Evolutionary conservation across 2,888 invertebrate species (phyloP).

Genomic region (Frankliniella fusca): DNA sequence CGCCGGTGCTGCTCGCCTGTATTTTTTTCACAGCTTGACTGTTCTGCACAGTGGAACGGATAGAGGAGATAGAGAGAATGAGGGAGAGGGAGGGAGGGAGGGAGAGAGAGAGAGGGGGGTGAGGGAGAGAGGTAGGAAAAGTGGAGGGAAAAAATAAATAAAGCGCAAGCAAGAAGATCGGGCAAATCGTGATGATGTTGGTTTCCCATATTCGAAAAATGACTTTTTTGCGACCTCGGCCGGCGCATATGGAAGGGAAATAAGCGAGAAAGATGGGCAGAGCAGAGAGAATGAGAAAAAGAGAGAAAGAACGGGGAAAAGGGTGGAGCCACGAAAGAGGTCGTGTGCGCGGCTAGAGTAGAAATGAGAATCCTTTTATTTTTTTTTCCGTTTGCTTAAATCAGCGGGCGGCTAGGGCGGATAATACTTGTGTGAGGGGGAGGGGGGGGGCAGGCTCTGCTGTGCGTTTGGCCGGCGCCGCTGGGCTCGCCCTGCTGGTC

Average conservation of each 20-base stretch:
- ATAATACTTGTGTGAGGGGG: background rate
- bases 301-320: background rate
- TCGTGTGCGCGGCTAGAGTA: too few relatives aligned
- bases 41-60: background rate
- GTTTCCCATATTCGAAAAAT: background rate
- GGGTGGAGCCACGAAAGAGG: too few relatives aligned
- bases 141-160: background rate
- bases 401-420: background rate
- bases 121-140: background rate
- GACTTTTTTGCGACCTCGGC: background rate
- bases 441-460: background rate
- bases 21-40: too few relatives aligned
- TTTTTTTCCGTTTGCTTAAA: background rate
- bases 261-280: too few relatives aligned
- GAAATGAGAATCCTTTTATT: background rate
- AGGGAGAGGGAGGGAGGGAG: background rate
- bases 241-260: background rate
- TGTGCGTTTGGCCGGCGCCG: background rate
- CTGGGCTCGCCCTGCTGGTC: background rate
- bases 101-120: background rate
- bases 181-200: background rate
- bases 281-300: background rate
- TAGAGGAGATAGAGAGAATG: background rate
- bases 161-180: background rate
- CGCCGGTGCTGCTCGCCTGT: too few relatives aligned